Percentiles rank a stretch among this genome's conserved stretches.
These are phyloP conservation scores for Heterocephalus glaber DNA, from an alignment of 2,113 vertebrate species.

Conservation along the genomic window DNA sequence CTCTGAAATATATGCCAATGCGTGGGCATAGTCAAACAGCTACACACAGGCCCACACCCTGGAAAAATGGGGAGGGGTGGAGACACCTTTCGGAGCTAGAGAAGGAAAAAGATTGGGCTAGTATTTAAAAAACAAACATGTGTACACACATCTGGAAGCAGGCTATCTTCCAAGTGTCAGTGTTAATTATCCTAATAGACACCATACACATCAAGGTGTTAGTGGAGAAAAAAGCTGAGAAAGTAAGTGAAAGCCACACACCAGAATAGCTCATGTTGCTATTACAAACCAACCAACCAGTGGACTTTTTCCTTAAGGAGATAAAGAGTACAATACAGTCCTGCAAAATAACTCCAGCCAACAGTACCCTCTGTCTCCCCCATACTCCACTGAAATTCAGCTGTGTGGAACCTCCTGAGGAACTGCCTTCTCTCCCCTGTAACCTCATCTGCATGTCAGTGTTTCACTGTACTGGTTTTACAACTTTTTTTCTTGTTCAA, in stretches of 20 bases:
- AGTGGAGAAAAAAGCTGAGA: conserved; percentile 26
- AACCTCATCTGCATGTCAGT: conserved; percentile 27
- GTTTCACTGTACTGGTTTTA: conserved; percentile 71
- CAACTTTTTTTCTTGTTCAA: conserved; percentile 76
- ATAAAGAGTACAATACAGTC: neutral
- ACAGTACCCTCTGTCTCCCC: neutral
- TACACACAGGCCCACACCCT: conserved; percentile 54
- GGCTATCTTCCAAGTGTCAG: conserved; percentile 39
- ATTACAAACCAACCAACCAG: neutral
- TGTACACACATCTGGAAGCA: neutral
- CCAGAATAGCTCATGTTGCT: neutral
- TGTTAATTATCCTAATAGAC: neutral
- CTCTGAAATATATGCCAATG: conserved; percentile 58
- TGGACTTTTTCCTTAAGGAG: neutral
- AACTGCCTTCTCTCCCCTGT: neutral
- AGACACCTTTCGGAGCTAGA: conserved; percentile 51
- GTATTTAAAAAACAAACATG: conserved; percentile 47
- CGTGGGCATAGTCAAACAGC: conserved; percentile 55
- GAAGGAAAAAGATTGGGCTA: conserved; percentile 30
- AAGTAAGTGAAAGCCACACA: neutral
- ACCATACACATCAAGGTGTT: conserved; percentile 46
- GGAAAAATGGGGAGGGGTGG: conserved; percentile 48
- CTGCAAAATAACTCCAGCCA: neutral
- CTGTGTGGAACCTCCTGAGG: neutral
- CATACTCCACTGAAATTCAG: neutral